Percentiles rank a stretch among this genome's conserved stretches.
These are phyloP conservation scores for Agonopterix heracliana DNA, from an alignment of 2,888 invertebrate species.

Conservation along the genomic window DNA sequence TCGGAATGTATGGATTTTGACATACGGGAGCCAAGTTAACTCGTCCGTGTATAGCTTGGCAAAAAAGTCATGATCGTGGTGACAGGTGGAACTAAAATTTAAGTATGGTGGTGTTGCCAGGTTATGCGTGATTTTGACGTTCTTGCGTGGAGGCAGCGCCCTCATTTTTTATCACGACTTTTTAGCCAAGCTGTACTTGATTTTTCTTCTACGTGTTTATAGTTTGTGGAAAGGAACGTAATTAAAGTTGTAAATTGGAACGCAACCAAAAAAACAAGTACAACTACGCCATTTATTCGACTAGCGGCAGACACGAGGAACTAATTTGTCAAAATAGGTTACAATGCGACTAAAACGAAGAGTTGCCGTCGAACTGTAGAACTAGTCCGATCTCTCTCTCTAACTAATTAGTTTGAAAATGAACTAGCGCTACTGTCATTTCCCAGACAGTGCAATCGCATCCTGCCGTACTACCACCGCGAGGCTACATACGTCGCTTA, in stretches of 20 bases:
- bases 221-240: no score
- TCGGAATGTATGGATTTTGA: no score
- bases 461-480: not conserved
- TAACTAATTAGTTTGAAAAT: conserved; percentile 4
- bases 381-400: conserved; percentile 40
- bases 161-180: no score
- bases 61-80: no score
- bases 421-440: not conserved
- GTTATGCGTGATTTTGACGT: no score
- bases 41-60: no score
- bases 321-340: conserved; percentile 74
- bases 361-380: conserved; percentile 19
- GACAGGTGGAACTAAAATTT: no score
- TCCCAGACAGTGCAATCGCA: not conserved
- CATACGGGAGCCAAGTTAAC: no score
- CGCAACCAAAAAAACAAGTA: conserved; percentile 23
- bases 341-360: conserved; percentile 36
- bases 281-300: conserved; percentile 41
- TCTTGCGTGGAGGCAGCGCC: no score
- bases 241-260: not conserved
- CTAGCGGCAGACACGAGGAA: conserved; percentile 63
- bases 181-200: no score
- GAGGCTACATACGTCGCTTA: not conserved
- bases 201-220: no score
- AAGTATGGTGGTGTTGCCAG: no score